Conservation (phyloP, 1,140 invertebrate genomes). For the Macrobrachium nipponense region DNA sequence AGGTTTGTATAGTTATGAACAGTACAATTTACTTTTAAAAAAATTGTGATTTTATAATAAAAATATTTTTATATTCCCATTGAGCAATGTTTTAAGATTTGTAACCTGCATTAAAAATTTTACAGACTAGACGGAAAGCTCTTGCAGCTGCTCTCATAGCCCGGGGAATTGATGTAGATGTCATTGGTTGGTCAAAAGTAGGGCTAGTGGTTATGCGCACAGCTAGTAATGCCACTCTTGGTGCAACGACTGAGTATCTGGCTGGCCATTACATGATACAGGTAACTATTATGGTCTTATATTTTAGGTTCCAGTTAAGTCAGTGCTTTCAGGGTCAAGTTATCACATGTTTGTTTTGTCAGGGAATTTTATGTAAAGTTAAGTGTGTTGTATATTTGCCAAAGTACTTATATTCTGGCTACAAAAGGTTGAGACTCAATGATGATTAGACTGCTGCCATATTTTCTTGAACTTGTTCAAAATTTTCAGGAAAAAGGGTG, state of each 20-base stretch:
- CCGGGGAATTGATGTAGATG: conserved; percentile 97
- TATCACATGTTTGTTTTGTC: background rate
- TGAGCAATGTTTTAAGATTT: background rate
- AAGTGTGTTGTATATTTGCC: background rate
- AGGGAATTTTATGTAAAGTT: background rate
- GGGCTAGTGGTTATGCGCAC: conserved; percentile 93
- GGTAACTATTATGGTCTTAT: conserved; percentile 54
- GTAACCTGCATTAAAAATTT: background rate
- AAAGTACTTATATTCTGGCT: too few relatives aligned
- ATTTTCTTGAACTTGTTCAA: too few relatives aligned
- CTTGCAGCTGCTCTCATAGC: conserved; percentile 83
- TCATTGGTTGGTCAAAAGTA: conserved; percentile 98
- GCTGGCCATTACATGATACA: conserved; percentile 99
- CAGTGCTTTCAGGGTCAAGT: background rate
- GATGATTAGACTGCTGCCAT: too few relatives aligned
- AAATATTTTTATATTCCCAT: background rate
- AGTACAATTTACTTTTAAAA: too few relatives aligned
- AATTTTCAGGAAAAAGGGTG: too few relatives aligned
- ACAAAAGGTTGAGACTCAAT: too few relatives aligned
- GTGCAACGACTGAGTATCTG: conserved; percentile 98
- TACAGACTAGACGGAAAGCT: conserved; percentile 60
- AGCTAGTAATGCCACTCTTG: conserved; percentile 90
- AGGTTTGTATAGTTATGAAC: too few relatives aligned
- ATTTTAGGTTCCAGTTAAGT: background rate
- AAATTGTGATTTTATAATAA: background rate